Conservation (phyloP, 2,797 vertebrate species). For the Sebastes melanostomus region DNA sequence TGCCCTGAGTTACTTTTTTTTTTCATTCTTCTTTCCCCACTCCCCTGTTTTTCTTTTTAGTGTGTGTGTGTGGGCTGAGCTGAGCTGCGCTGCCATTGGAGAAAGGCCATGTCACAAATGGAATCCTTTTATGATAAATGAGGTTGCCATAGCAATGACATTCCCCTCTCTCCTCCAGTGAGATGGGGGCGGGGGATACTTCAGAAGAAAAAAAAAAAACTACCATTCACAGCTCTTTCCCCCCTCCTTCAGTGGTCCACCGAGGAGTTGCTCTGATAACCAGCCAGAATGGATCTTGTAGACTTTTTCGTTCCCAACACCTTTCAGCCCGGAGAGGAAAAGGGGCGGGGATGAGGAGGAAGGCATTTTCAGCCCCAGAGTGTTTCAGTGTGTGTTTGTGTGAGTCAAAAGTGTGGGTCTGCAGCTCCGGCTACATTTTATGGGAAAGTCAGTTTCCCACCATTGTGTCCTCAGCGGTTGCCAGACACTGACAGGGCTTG, state of each 20-base stretch:
- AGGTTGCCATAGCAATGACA: slow-evolving; percentile 87
- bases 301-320: slow-evolving; percentile 68
- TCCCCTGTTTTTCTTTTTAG: slow-evolving; percentile 35
- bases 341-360: slow-evolving; percentile 73
- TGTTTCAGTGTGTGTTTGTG: slow-evolving; percentile 73
- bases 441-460: slow-evolving; percentile 89
- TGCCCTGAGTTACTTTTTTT: slow-evolving; percentile 57
- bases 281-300: slow-evolving; percentile 82
- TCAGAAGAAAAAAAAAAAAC: slow-evolving; percentile 40
- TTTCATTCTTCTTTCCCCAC: slow-evolving; percentile 27
- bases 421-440: slow-evolving; percentile 79
- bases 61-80: slow-evolving; percentile 23
- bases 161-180: slow-evolving; percentile 77
- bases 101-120: slow-evolving; percentile 75
- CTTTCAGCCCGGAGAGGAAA: slow-evolving; percentile 71
- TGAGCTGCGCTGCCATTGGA: slow-evolving; percentile 65
- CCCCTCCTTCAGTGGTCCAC: slow-evolving; percentile 50
- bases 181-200: slow-evolving; percentile 68
- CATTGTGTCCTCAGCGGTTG: slow-evolving; percentile 79
- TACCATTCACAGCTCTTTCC: slow-evolving; percentile 52
- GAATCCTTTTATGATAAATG: slow-evolving; percentile 84
- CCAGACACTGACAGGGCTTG: slow-evolving; percentile 86
- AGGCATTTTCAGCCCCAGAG: slow-evolving; percentile 71
- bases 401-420: slow-evolving; percentile 73
- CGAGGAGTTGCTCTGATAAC: slow-evolving; percentile 78